Base-by-base conservation (phyloP, 2,797 vertebrate species). In the Neoniphon sammara region DNA sequence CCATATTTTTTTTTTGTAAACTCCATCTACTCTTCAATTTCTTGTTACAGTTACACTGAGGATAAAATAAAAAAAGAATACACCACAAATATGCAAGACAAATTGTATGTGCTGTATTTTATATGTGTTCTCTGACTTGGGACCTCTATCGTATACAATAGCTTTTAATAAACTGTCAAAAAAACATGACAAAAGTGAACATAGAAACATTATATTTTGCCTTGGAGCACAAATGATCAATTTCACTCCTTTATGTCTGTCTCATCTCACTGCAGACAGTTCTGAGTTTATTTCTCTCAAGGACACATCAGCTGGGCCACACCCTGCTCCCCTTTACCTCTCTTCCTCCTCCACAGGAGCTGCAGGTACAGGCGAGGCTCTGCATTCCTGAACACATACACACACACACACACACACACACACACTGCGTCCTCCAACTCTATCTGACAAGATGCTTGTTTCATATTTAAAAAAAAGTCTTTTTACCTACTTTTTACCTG, bases 351-450 rank as follows among this genome's bases (percentile, higher is more conserved):
- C 18, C 31, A 2, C n/a, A 58, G 73, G 60, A 49, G 68, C 55
- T 87, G 81, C 90, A 92, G 85, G 87, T 90, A 84, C 71, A 61
- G 74, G 68, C 80, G 49, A 54, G 78, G 61, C 70, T 49, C 80
- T 65, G 73, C 87, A 91, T 91, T 89, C 90, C 85, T 76, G 21
- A 34, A 60, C 60, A 23, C 58, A 70, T 63, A 68, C 61, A 8
- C 55, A 44, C 50, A 31, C 73, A 63, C 70, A 61, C 68, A 65
- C 57, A 50, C 55, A 59, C 52, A 59, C 65, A 61, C 58, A 58
- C 66, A 52, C 17, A 52, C 8, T 8, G 47, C 47, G 5, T 34
- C 31, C 31, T 34, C 31, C 2, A 7, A 34, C 36, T 39, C 36
- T 10, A 39, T 39, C 36, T 39, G 8, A 39, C 36, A 2, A 27